phyloP scores from a whole-genome alignment of 1,140 invertebrate species.

The Anthonomus grandis region DNA sequence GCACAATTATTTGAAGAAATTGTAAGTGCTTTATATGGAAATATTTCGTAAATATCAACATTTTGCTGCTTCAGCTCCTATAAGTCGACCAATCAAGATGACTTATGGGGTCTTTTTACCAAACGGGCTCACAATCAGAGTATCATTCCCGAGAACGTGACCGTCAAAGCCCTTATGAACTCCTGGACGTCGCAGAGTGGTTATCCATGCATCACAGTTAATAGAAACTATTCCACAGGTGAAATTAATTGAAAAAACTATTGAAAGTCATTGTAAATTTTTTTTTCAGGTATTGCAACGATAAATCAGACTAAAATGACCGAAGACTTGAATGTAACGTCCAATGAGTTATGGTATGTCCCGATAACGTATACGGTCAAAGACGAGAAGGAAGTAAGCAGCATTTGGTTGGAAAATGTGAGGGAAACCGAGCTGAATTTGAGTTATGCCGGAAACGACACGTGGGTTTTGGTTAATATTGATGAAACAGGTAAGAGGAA shows the following conservation, averaged over 20 bases:
- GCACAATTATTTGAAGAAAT: slow-evolving; percentile 51
- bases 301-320: slow-evolving; percentile 34
- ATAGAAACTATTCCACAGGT: slow-evolving; percentile 52
- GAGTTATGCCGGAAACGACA: slow-evolving; percentile 17
- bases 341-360: slow-evolving; percentile 51
- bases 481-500: slow-evolving; percentile 50
- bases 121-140: slow-evolving; percentile 30
- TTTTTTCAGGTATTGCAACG: slow-evolving; percentile 5
- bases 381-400: slow-evolving; percentile 37
- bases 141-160: slow-evolving; percentile 32
- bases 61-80: slow-evolving; percentile 39
- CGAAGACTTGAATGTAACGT: slow-evolving; percentile 30
- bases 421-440: slow-evolving; percentile 33
- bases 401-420: slow-evolving; percentile 45
- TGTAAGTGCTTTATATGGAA: slow-evolving; percentile 35
- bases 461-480: slow-evolving; percentile 57
- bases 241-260: slow-evolving; percentile 31
- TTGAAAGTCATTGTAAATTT: neutral
- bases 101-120: slow-evolving; percentile 36
- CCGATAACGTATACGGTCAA: slow-evolving; percentile 53
- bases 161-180: slow-evolving; percentile 54
- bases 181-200: slow-evolving; percentile 64
- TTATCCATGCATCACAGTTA: slow-evolving; percentile 63
- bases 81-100: slow-evolving; percentile 35
- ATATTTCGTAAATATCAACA: neutral